These are phyloP conservation scores for Reinhardtius hippoglossoides DNA, from an alignment of 2,113 vertebrate species.

Conservation along the genomic window DNA sequence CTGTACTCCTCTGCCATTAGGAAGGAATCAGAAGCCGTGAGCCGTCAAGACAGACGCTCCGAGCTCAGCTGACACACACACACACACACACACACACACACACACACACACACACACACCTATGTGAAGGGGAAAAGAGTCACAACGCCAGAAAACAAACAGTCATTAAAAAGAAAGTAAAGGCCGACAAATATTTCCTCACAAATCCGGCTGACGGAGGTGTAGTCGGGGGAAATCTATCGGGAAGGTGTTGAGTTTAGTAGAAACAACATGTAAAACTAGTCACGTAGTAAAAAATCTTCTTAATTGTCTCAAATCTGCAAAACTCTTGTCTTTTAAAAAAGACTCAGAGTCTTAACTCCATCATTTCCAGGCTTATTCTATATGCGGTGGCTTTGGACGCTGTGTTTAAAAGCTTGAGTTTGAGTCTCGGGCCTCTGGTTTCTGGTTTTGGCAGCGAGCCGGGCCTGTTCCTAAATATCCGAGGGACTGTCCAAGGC, in stretches of 20 bases:
- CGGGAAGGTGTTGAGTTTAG: background rate
- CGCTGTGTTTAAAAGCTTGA: constrained; percentile 24
- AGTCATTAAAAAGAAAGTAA: constrained; percentile 7
- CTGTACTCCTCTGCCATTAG: constrained; percentile 67
- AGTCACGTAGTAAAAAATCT: background rate
- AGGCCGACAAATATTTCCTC: background rate
- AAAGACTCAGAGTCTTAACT: background rate
- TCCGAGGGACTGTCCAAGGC: constrained; percentile 36
- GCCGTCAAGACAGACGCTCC: constrained; percentile 20
- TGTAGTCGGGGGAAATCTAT: background rate
- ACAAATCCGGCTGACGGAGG: background rate
- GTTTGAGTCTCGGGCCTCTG: constrained; percentile 2
- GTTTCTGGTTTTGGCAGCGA: constrained; percentile 56
- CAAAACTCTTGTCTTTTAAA: background rate
- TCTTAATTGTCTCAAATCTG: background rate
- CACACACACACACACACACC: constrained; percentile 3
- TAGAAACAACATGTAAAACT: background rate
- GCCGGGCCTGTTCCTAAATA: constrained; percentile 36
- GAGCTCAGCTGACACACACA: constrained; percentile 14
- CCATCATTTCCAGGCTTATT: background rate
- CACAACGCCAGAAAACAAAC: background rate
- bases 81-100: constrained; percentile 11
- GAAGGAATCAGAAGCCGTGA: constrained; percentile 18
- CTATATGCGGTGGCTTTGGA: constrained; percentile 6
- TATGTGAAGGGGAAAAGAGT: background rate